Evolutionary conservation across 2,888 invertebrate genomes (phyloP).

Genomic region (Chrysomela aeneicollis): DNA sequence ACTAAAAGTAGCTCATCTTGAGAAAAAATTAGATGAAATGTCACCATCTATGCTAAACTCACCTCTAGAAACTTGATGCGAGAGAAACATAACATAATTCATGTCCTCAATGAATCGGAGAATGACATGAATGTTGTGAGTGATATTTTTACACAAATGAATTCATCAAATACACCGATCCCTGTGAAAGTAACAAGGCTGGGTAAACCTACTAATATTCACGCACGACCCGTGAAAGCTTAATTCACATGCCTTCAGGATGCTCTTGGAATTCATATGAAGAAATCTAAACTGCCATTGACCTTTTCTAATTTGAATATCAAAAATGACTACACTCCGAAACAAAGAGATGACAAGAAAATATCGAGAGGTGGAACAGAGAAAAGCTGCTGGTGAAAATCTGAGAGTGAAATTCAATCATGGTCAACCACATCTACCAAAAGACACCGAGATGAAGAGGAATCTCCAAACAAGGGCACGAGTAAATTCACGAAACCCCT

Average conservation of each 20-base stretch:
- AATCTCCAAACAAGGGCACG: constrained; percentile 1
- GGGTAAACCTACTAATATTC: neutral
- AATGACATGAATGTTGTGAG: constrained; percentile 2
- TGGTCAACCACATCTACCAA: constrained; percentile 39
- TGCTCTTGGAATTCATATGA: neutral
- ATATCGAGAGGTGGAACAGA: constrained; percentile 12
- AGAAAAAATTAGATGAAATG: too few relatives aligned
- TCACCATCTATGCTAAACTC: constrained; percentile 2
- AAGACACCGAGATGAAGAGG: constrained; percentile 12
- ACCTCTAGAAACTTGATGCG: neutral
- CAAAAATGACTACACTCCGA: constrained; percentile 11
- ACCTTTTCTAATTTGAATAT: neutral
- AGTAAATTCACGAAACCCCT: neutral
- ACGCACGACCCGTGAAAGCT: constrained; percentile 1
- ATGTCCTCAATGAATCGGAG: constrained; percentile 3
- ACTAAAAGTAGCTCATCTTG: too few relatives aligned
- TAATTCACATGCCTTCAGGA: neutral
- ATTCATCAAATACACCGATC: too few relatives aligned
- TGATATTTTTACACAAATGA: constrained; percentile 4
- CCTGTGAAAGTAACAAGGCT: too few relatives aligned
- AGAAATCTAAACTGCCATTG: neutral
- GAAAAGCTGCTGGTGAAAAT: constrained; percentile 2
- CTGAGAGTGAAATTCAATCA: constrained; percentile 7
- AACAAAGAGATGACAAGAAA: constrained; percentile 5
- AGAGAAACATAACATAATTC: constrained; percentile 3